Conservation (phyloP, 1,140 invertebrate genomes). For the Delia radicum region DNA sequence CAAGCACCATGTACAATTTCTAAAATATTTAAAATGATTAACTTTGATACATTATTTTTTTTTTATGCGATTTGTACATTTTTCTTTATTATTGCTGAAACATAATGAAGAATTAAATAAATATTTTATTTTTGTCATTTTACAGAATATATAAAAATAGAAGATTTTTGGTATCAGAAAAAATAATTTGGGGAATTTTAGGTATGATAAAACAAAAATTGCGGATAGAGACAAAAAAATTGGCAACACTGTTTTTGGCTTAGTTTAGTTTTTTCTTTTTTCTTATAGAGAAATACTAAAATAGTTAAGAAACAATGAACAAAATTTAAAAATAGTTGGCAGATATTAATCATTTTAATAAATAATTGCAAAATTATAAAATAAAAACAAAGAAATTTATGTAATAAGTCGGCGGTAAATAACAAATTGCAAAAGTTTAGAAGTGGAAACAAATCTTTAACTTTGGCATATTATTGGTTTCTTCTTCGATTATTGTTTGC, state of each 20-base stretch:
- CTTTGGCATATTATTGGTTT: background rate
- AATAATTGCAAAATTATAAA: background rate
- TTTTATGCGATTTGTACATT: no score
- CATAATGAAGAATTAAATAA: no score
- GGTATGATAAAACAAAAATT: no score
- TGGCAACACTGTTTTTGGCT: background rate
- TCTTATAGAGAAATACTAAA: background rate
- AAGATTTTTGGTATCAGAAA: no score
- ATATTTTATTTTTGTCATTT: no score
- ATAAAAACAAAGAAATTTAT: background rate
- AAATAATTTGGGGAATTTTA: no score
- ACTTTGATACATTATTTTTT: no score
- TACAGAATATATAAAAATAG: no score
- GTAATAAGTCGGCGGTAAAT: background rate
- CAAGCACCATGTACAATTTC: no score
- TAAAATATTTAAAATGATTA: no score
- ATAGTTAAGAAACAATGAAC: background rate
- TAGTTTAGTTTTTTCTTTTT: background rate
- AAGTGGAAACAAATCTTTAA: background rate
- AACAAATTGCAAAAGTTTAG: background rate
- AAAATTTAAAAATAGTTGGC: background rate
- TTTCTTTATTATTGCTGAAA: no score
- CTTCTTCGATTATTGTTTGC: background rate
- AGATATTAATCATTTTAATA: background rate
- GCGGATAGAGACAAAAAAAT: no score